These are phyloP conservation scores for Poecilia gillii DNA, from an alignment of 2,797 vertebrate species.

Conservation along the genomic window DNA sequence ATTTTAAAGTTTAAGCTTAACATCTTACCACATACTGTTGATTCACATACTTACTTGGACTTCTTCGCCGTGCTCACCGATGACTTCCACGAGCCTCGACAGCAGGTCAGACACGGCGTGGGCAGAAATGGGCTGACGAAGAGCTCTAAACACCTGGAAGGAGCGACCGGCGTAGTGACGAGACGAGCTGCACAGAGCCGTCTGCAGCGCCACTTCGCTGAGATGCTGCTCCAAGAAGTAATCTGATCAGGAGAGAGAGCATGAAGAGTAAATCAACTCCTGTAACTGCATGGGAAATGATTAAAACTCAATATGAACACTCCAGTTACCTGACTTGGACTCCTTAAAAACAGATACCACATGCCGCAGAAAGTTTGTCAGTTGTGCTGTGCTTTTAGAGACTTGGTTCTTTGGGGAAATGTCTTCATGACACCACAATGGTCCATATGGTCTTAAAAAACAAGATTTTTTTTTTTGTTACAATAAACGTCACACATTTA, in stretches of 20 bases:
- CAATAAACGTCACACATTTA: not conserved
- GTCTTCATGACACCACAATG: slow-evolving; percentile 98
- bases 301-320: not conserved
- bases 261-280: not conserved
- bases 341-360: slow-evolving; percentile 97
- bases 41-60: slow-evolving; percentile 65
- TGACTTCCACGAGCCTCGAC: slow-evolving; percentile 92
- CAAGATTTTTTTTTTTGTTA: slow-evolving; percentile 34
- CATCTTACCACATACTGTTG: not conserved
- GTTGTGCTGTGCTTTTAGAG: slow-evolving; percentile 93
- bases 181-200: slow-evolving; percentile 93
- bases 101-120: slow-evolving; percentile 91
- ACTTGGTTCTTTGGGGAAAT: slow-evolving; percentile 96
- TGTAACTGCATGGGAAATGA: not conserved
- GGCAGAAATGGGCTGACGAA: slow-evolving; percentile 92
- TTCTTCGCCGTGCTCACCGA: slow-evolving; percentile 92
- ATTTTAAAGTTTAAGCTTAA: not conserved
- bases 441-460: slow-evolving; percentile 86
- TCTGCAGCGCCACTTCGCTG: slow-evolving; percentile 94
- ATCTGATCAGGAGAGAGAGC: slow-evolving; percentile 70
- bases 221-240: slow-evolving; percentile 92
- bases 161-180: slow-evolving; percentile 95
- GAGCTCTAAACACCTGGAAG: slow-evolving; percentile 95
- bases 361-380: slow-evolving; percentile 93
- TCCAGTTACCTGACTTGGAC: slow-evolving; percentile 91